phyloP scores from a whole-genome alignment of 2,797 vertebrate species.

The Etheostoma perlongum region DNA sequence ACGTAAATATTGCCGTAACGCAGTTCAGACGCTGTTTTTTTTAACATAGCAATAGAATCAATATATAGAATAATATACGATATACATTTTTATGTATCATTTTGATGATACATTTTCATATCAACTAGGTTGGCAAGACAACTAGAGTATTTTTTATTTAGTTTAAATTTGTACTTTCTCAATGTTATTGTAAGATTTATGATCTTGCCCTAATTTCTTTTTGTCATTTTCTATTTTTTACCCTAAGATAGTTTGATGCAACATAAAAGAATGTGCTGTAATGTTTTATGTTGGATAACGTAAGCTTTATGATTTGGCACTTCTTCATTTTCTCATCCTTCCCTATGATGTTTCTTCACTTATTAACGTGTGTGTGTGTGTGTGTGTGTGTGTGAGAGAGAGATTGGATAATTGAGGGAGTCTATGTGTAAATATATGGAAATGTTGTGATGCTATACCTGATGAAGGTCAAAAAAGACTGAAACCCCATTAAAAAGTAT shows the following conservation, averaged over 20 bases:
- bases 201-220: neutral
- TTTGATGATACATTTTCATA: no score
- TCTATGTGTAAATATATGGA: neutral
- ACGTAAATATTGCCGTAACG: no score
- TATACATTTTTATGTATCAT: no score
- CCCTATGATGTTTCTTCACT: no score
- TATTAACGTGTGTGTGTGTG: neutral
- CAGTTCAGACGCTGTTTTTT: no score
- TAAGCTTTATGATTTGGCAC: no score
- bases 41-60: no score
- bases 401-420: neutral
- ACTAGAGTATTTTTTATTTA: neutral
- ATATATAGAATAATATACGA: no score
- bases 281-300: neutral
- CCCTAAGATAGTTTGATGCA: neutral
- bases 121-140: no score
- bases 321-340: no score
- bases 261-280: neutral
- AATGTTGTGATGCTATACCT: no score
- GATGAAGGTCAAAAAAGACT: neutral
- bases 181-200: neutral
- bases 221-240: conserved; percentile 1
- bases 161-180: neutral
- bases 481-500: neutral
- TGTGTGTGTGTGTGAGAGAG: neutral